Evolutionary conservation across 2,113 vertebrate genomes (phyloP), one percentile per base, ranked within the genome.

Genomic region (Poeciliopsis prolifica): DNA sequence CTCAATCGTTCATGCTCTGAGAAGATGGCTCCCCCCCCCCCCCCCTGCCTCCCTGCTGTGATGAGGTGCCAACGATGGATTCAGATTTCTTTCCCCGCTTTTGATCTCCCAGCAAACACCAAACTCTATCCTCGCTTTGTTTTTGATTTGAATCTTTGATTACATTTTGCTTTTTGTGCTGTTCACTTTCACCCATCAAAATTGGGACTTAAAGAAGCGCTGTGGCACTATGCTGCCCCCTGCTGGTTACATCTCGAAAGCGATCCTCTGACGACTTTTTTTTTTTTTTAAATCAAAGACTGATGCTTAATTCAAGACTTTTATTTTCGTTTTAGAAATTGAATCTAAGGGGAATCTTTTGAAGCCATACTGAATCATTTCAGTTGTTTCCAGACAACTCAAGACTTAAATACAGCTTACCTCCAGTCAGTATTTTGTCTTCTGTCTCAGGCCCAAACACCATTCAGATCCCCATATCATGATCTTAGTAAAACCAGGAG

Each of bases 1-100:
- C 97, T 69, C 97, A 98, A 88, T 99, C 98, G 22, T 99, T 99
- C 92, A 94, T 99, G 95, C 97, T 99, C 79, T 97, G 96, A 98
- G 87, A 87, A 79, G 72, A 74, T 63, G 76, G 78, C 79, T 80
- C 82, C 79, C 75, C 58, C 70, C 22, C 28, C 28, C 28, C 28
- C 30, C 68, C 33, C 33, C 33, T 7, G 8, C 35, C 42, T 31
- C 70, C 19, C 35, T 67, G 42, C 24, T 15, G 30, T 65, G 75
- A 58, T 11, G 86, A 77, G 75, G 86, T 90, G 91, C 90, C 91
- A 92, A 91, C 77, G 70, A 75, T 81, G 81, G 86, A 90, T 62
- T 64, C 44, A 13, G 54, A 44, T 65, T 29, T 61, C 10, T 75
- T 29, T 10, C 0, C 63, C 15, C 40, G 24, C 51, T 17, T 62